These are phyloP conservation scores for Sisor rabdophorus DNA, from an alignment of 2,113 vertebrate genomes.

Conservation along the genomic window DNA sequence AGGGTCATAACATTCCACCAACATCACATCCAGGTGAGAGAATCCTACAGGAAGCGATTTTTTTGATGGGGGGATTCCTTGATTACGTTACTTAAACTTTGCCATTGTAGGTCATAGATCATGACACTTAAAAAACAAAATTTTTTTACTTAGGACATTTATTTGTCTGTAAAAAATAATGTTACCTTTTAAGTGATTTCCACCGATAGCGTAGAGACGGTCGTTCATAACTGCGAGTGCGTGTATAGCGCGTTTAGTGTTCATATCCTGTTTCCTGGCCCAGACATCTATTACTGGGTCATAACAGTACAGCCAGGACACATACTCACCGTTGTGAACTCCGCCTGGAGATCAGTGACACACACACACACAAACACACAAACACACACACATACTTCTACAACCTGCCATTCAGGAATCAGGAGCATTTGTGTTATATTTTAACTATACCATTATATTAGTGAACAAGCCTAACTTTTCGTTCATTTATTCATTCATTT, in stretches of 20 bases:
- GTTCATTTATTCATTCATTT: too few relatives aligned
- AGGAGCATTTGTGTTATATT: too few relatives aligned
- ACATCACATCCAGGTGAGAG: slow-evolving; percentile 96
- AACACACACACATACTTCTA: too few relatives aligned
- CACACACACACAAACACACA: not conserved
- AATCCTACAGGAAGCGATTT: slow-evolving; percentile 74
- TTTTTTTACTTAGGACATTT: not conserved
- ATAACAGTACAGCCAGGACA: slow-evolving; percentile 98
- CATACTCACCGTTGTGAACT: slow-evolving; percentile 97
- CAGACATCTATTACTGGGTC: slow-evolving; percentile 98
- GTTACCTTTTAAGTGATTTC: slow-evolving; percentile 98
- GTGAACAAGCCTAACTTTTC: too few relatives aligned
- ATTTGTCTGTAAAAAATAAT: not conserved
- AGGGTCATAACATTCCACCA: slow-evolving; percentile 96
- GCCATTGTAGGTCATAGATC: too few relatives aligned
- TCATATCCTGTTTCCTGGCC: slow-evolving; percentile 98
- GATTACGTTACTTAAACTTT: too few relatives aligned
- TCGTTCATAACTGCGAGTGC: slow-evolving; percentile 95
- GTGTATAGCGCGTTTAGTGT: slow-evolving; percentile 98
- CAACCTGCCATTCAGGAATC: too few relatives aligned
- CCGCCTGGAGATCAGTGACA: slow-evolving; percentile 72
- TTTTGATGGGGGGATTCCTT: too few relatives aligned
- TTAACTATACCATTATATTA: too few relatives aligned
- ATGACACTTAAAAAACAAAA: too few relatives aligned
- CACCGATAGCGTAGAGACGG: slow-evolving; percentile 95